Conservation (phyloP, 2,113 vertebrate genomes). For the Echinops telfairi region DNA sequence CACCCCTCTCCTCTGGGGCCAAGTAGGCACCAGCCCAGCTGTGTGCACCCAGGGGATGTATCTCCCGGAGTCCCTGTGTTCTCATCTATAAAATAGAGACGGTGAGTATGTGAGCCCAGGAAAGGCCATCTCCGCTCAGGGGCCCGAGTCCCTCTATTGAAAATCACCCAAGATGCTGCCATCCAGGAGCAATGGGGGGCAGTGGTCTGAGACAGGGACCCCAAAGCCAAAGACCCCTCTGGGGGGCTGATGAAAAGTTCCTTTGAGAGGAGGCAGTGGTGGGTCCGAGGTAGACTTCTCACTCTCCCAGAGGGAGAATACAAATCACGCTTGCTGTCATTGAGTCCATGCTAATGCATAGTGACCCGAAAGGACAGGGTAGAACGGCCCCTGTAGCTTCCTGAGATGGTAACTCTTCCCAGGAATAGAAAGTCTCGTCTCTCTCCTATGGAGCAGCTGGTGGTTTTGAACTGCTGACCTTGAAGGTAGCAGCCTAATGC, state of each 20-base stretch:
- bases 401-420: too few relatives aligned
- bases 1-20: neutral
- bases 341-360: too few relatives aligned
- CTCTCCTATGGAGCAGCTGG: too few relatives aligned
- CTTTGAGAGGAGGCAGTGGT: neutral
- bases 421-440: too few relatives aligned
- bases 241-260: rapidly evolving
- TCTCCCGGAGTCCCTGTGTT: rapidly evolving
- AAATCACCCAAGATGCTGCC: neutral
- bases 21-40: neutral
- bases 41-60: rapidly evolving
- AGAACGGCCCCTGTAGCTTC: too few relatives aligned
- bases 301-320: neutral
- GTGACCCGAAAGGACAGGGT: too few relatives aligned
- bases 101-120: rapidly evolving
- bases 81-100: neutral
- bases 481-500: too few relatives aligned
- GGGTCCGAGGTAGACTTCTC: neutral
- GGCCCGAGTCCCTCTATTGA: neutral
- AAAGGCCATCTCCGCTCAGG: rapidly evolving
- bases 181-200: neutral
- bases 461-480: too few relatives aligned
- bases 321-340: too few relatives aligned
- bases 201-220: neutral
- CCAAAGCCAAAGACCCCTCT: neutral